A percentile compares a stretch with the other conserved stretches of the same genome.
phyloP scores from a whole-genome alignment of 2,113 vertebrate species.

The Oreocharis arfaki region DNA sequence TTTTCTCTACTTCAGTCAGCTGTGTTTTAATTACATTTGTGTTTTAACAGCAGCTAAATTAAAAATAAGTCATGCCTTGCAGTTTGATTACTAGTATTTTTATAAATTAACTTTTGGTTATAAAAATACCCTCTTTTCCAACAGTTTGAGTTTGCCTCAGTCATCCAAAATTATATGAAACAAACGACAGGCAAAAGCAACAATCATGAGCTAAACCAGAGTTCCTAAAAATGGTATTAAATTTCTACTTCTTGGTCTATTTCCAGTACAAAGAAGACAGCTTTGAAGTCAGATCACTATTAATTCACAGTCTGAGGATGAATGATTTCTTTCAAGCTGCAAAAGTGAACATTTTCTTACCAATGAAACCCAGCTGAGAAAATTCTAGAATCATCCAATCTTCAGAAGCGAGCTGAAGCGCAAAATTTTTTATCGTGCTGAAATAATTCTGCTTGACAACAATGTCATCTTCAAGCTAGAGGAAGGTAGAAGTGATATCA shows the following conservation, averaged over 20 bases:
- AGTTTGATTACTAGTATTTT: neutral
- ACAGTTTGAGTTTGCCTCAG: neutral
- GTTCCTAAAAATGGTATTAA: neutral
- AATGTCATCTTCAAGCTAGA: conserved; percentile 96
- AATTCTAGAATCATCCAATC: conserved; percentile 99
- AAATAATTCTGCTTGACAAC: conserved; percentile 99
- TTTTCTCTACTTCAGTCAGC: neutral
- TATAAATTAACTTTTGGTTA: neutral
- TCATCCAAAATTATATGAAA: neutral
- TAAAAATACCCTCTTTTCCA: neutral
- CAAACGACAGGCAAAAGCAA: neutral
- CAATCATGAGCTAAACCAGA: neutral
- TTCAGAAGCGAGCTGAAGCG: conserved; percentile 93
- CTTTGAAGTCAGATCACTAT: neutral
- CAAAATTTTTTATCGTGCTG: conserved; percentile 99
- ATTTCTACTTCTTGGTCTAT: neutral
- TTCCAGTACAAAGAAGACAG: neutral
- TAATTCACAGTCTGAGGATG: neutral
- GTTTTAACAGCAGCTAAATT: neutral
- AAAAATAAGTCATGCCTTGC: neutral
- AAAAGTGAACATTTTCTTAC: conserved; percentile 71
- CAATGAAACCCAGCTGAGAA: conserved; percentile 97
- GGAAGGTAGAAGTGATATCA: conserved; percentile 31
- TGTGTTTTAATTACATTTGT: neutral
- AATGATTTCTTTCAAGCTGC: neutral